These are phyloP conservation scores for Ammodytes marinus DNA, from an alignment of 2,113 vertebrate genomes.

Conservation along the genomic window DNA sequence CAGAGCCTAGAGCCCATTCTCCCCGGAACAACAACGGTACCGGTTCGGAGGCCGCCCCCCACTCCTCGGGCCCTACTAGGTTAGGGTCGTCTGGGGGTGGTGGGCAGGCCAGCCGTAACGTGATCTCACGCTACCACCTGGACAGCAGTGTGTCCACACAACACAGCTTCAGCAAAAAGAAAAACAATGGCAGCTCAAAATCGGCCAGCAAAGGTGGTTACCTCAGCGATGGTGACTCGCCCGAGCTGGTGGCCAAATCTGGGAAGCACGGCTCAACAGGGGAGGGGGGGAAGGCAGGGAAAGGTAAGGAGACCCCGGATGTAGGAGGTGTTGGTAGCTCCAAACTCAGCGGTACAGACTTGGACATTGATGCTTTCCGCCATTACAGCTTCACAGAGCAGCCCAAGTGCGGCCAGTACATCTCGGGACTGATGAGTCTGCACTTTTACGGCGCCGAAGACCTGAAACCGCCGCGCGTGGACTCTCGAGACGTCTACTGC, in stretches of 20 bases:
- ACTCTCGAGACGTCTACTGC: constrained; percentile 97
- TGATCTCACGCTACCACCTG: constrained; percentile 98
- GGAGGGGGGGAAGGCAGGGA: constrained; percentile 83
- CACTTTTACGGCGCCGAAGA: constrained; percentile 98
- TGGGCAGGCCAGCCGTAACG: constrained; percentile 90
- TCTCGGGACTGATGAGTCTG: constrained; percentile 97
- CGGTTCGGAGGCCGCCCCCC: constrained; percentile 51
- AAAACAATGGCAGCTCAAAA: constrained; percentile 86
- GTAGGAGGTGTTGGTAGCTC: constrained; percentile 66
- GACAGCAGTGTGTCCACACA: constrained; percentile 96
- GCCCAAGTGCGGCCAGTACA: constrained; percentile 94
- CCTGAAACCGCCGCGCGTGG: constrained; percentile 93
- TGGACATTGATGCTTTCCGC: constrained; percentile 95
- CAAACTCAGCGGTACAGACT: constrained; percentile 86
- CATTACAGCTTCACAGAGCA: constrained; percentile 97
- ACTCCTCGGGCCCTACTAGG: constrained; percentile 66
- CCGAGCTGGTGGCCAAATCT: constrained; percentile 94
- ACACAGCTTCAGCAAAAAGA: constrained; percentile 91
- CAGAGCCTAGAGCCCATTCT: constrained; percentile 73
- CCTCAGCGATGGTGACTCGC: constrained; percentile 97
- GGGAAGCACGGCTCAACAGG: constrained; percentile 88
- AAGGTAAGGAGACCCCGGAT: constrained; percentile 61
- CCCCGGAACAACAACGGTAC: constrained; percentile 54
- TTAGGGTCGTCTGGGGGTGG: constrained; percentile 84
- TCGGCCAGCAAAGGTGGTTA: constrained; percentile 96